phyloP scores from a whole-genome alignment of 2,797 vertebrate species.

The Mionectes olivaceus region DNA sequence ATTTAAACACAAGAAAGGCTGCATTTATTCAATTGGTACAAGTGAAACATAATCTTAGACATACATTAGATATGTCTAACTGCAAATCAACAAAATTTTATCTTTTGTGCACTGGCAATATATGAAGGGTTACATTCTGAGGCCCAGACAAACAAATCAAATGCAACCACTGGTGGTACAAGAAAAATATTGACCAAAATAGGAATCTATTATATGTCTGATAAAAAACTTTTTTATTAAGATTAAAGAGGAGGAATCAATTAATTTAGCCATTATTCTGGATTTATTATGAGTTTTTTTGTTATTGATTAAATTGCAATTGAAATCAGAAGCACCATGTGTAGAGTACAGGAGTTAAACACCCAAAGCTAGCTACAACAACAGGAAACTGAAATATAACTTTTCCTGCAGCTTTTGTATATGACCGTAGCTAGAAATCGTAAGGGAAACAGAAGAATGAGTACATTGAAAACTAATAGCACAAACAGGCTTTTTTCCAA shows the following conservation, averaged over 20 bases:
- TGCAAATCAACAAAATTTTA: neutral
- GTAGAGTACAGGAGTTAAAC: neutral
- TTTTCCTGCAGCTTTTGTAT: neutral
- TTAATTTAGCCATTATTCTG: neutral
- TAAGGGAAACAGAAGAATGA: neutral
- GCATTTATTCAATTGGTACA: neutral
- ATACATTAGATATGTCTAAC: neutral
- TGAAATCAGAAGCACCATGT: rapidly evolving
- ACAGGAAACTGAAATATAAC: neutral
- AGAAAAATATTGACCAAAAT: neutral
- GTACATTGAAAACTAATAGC: neutral
- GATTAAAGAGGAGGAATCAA: neutral
- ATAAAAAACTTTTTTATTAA: neutral
- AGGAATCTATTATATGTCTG: neutral
- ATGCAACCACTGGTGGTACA: neutral
- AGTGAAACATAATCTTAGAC: neutral
- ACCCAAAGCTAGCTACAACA: neutral
- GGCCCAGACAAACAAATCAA: neutral
- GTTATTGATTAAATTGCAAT: neutral
- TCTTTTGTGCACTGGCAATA: neutral
- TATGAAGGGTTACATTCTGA: neutral
- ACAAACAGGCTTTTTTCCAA: neutral
- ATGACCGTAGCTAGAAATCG: neutral
- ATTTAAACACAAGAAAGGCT: neutral
- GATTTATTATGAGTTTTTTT: neutral